Base-by-base conservation (phyloP, 1,140 invertebrate genomes). In the Drosophila obscura region DNA sequence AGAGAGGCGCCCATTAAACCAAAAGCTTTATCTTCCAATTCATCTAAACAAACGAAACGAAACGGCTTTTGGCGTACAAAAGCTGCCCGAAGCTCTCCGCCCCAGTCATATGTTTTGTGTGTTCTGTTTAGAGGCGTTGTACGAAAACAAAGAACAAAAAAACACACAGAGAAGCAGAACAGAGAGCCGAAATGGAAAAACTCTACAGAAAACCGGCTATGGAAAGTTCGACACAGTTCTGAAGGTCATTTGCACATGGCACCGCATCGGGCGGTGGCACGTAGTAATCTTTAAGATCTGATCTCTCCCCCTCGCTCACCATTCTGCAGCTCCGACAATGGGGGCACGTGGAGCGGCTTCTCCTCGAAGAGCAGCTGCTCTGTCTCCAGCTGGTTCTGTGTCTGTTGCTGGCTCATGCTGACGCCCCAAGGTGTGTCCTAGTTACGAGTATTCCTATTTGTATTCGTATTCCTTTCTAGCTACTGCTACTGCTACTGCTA, bases 311-410 rank as follows among this genome's bases (percentile, higher is more conserved):
- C 31, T 31, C 31, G 77, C 66, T 92, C 87, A 94, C 94, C 92
- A 69, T 89, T 82, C 81, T 92, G 91, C 53, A 94, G 55, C 91
- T 94, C 93, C 16, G 92, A 82, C 43, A 94, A 76, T 19, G 91
- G 45, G 46, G 94, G 94, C 64, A 92, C 82, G 77, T 93, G 73
- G 28, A 94, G 84, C 13, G 74, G 41, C 77, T 91, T 93, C 69
- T 92, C 85, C 64, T 83, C 82, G 46, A 93, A 92, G 51, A 90
- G 81, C 35, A 94, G 58, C 56, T 83, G 72, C 39, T 77, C 77
- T 5, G 81, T 88, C 24, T 73, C 80, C 39, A 88, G 62, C 11
- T 87, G 83, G 35, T 19, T 75, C 55, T 82, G 78, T 63, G 72
- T 88, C 64, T 87, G 83, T 28, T 24, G 72, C 55, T 82, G 78